These are phyloP conservation scores for Geodia barretti DNA, from an alignment of 37 sponge, comb jelly and placozoan species.

Conservation along the genomic window DNA sequence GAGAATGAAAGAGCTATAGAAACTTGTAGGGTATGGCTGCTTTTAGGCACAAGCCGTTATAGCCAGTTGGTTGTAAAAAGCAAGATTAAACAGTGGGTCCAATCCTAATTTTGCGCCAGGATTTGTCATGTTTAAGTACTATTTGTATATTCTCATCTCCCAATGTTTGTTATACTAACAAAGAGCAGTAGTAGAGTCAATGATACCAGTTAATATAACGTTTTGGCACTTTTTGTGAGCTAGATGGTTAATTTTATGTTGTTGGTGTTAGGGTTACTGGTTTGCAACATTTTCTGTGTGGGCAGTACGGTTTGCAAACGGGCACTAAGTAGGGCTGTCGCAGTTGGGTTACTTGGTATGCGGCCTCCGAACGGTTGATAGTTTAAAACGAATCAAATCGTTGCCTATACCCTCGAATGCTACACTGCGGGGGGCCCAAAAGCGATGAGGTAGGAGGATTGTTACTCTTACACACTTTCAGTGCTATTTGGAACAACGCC, in stretches of 20 bases:
- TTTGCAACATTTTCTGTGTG: conserved; percentile 92
- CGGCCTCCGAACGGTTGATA: conserved; percentile 87
- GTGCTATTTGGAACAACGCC: too few relatives aligned
- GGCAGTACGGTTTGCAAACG: conserved; percentile 93
- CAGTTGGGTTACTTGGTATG: conserved; percentile 95
- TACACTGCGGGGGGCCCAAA: conserved; percentile 79
- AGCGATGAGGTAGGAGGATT: too few relatives aligned
- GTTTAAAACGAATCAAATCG: conserved; percentile 93
- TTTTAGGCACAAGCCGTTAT: too few relatives aligned
- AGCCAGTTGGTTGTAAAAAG: too few relatives aligned
- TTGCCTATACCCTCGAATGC: conserved; percentile 95
- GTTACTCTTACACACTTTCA: too few relatives aligned
- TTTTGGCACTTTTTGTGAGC: conserved; percentile 10
- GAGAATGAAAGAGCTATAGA: not conserved
- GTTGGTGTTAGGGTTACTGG: conserved; percentile 95
- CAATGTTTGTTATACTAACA: too few relatives aligned
- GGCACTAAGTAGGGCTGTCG: conserved; percentile 94
- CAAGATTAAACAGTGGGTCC: too few relatives aligned
- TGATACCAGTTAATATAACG: not conserved
- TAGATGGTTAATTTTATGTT: conserved; percentile 92
- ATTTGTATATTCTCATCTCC: too few relatives aligned
- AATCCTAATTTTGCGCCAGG: too few relatives aligned
- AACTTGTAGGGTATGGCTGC: too few relatives aligned
- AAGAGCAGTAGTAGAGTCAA: not conserved
- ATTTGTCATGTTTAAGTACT: too few relatives aligned